phyloP scores from a whole-genome alignment of 2,797 vertebrate genomes.

The Aldrovandia affinis region DNA sequence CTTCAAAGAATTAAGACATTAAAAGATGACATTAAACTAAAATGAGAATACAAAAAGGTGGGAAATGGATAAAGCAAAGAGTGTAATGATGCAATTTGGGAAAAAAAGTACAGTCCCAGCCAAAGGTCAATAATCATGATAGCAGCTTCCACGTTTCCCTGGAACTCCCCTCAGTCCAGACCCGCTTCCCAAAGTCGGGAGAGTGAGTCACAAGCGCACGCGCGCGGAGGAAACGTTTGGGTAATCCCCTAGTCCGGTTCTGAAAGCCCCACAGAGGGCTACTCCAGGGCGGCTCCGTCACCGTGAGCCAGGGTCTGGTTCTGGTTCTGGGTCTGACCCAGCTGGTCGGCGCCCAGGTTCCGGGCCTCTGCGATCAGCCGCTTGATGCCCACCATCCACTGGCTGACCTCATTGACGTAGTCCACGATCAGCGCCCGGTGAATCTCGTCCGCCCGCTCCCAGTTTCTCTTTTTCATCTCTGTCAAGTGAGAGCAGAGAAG shows the following conservation, averaged over 20 bases:
- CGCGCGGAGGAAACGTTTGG: not conserved
- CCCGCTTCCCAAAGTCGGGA: too few species aligned
- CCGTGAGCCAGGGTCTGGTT: not conserved
- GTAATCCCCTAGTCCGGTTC: not conserved
- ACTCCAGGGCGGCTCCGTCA: not conserved
- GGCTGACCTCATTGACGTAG: constrained; percentile 91
- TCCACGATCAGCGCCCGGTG: constrained; percentile 93
- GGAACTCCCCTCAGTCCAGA: not conserved
- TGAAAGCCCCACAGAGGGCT: not conserved
- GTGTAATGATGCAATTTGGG: not conserved
- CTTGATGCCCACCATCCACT: constrained; percentile 95
- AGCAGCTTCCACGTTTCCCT: not conserved
- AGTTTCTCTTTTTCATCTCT: constrained; percentile 78
- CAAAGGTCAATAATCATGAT: not conserved
- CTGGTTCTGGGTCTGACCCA: not conserved
- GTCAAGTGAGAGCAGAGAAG: constrained; percentile 31
- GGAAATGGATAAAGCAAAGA: not conserved
- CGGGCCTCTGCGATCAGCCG: constrained; percentile 87
- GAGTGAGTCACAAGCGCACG: not conserved
- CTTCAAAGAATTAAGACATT: not conserved
- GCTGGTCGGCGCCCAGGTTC: constrained; percentile 38
- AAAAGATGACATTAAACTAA: not conserved
- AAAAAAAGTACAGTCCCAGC: not conserved
- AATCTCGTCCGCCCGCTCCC: constrained; percentile 87
- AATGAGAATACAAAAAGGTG: not conserved